Percentiles rank a stretch among this genome's conserved stretches.
Evolutionary conservation across 2,797 vertebrate genomes (phyloP).

Genomic region (Microctenopoma steveboyesi): DNA sequence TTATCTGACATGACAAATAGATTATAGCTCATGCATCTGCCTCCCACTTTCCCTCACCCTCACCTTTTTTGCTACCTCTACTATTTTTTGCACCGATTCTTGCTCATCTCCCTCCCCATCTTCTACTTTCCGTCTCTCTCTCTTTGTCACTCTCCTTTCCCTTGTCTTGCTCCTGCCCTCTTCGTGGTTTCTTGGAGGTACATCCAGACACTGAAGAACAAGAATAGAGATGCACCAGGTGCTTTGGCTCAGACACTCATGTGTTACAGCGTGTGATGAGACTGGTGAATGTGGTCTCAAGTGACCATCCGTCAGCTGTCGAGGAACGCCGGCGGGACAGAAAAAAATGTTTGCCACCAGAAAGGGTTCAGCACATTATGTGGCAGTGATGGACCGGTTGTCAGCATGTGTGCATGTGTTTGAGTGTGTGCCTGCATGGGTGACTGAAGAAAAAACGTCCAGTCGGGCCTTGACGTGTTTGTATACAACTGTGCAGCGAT

Average conservation of each 20-base stretch:
- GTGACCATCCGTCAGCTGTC: slow-evolving; percentile 36
- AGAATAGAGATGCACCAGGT: slow-evolving; percentile 42
- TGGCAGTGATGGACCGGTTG: slow-evolving; percentile 33
- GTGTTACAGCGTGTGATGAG: slow-evolving; percentile 42
- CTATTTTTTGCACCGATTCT: slow-evolving; percentile 14
- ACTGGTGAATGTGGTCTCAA: slow-evolving; percentile 33
- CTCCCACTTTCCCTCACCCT: slow-evolving; percentile 28
- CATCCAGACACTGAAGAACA: slow-evolving; percentile 35
- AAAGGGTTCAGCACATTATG: slow-evolving; percentile 15
- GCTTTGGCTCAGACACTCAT: slow-evolving; percentile 23
- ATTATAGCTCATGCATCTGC: slow-evolving; percentile 44
- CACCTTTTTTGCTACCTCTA: slow-evolving; percentile 27
- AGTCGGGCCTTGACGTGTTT: slow-evolving; percentile 5
- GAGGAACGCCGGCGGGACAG: slow-evolving; percentile 3
- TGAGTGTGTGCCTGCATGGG: slow-evolving; percentile 16
- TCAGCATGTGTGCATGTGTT: slow-evolving; percentile 26
- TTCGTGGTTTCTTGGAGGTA: neutral
- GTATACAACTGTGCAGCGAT: slow-evolving; percentile 10
- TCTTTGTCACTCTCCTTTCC: neutral
- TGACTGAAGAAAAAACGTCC: slow-evolving; percentile 12
- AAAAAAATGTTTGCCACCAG: slow-evolving; percentile 41
- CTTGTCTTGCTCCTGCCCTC: neutral
- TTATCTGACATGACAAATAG: slow-evolving; percentile 80
- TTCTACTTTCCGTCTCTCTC: neutral
- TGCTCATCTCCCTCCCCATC: neutral